phyloP scores from a whole-genome alignment of 2,797 vertebrate genomes.

The Pristis pectinata region DNA sequence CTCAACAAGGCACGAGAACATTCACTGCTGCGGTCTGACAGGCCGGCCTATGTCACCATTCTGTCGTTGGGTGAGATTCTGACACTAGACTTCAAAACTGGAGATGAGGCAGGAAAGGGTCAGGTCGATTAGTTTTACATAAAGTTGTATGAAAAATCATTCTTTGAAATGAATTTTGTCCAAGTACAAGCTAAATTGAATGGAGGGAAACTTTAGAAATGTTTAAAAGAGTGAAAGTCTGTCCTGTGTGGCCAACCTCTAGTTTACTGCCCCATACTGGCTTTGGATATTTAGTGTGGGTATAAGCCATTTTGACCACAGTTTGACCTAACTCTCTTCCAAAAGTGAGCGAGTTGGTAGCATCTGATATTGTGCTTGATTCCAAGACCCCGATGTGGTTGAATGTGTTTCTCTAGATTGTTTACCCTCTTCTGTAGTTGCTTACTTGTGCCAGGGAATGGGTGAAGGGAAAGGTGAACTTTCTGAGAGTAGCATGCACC shows the following conservation, averaged over 20 bases:
- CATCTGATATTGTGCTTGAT: neutral
- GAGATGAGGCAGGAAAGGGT: neutral
- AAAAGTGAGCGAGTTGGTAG: neutral
- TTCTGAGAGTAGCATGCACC: too few relatives aligned
- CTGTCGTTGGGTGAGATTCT: constrained; percentile 77
- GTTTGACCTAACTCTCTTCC: neutral
- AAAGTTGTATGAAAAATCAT: too few relatives aligned
- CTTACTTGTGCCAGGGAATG: neutral
- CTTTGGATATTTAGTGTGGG: neutral
- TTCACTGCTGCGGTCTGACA: constrained; percentile 86
- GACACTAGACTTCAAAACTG: neutral
- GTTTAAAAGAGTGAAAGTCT: neutral
- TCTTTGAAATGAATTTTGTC: neutral
- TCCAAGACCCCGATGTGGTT: neutral
- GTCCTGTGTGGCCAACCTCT: neutral
- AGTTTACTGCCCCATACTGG: too few relatives aligned
- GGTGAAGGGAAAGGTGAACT: neutral
- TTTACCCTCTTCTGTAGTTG: neutral
- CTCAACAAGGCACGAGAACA: constrained; percentile 98
- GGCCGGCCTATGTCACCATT: constrained; percentile 94
- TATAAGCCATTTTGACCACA: neutral
- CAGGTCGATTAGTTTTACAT: neutral
- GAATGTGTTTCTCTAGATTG: neutral
- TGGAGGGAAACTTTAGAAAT: neutral
- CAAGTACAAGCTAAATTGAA: neutral